phyloP scores from a whole-genome alignment of 2,797 vertebrate genomes.

The Gymnopithys bicolor region DNA sequence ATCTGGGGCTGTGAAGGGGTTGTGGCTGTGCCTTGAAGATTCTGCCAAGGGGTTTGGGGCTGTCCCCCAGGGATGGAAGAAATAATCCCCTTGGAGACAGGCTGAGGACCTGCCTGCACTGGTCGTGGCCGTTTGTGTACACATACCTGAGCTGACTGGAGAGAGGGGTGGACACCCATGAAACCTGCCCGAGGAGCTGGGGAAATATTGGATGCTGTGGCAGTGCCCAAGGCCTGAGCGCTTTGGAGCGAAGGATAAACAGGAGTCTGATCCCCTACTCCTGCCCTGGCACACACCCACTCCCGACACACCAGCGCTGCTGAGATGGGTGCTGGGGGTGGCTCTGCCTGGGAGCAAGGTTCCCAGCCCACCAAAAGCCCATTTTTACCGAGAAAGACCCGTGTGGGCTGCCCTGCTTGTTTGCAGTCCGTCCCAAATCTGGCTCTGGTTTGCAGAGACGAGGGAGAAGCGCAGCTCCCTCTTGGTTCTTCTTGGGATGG shows the following conservation, averaged over 20 bases:
- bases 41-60: neutral
- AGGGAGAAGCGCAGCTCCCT: fast-evolving
- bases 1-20: neutral
- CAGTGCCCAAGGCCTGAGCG: fast-evolving
- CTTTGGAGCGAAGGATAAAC: neutral
- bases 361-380: neutral
- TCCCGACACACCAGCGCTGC: neutral
- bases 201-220: neutral
- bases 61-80: neutral
- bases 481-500: fast-evolving
- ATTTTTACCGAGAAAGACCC: neutral
- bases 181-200: neutral
- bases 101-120: neutral
- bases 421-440: neutral
- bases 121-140: neutral
- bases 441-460: fast-evolving
- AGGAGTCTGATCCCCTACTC: neutral
- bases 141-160: conserved; percentile 33
- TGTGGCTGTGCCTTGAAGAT: fast-evolving
- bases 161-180: neutral
- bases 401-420: fast-evolving
- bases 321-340: fast-evolving
- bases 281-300: fast-evolving
- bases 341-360: fast-evolving
- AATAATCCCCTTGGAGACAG: neutral